Conservation (phyloP, 2,888 invertebrate genomes). For the Lissonota sp. region DNA sequence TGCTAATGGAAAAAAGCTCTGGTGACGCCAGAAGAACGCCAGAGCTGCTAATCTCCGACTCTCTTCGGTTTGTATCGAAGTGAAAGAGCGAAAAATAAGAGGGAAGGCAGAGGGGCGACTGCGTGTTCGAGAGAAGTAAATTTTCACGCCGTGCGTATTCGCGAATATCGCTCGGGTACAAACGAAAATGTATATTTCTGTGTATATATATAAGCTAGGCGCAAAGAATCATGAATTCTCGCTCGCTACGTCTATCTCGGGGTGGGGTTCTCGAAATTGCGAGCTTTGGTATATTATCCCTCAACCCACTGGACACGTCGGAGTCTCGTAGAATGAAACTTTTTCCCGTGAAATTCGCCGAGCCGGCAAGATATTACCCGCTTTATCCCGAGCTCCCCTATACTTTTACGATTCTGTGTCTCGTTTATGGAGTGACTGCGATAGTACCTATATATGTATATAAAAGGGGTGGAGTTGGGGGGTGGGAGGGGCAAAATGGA, state of each 20-base stretch:
- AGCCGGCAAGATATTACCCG: constrained; percentile 63
- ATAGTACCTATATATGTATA: constrained; percentile 38
- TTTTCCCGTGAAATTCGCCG: constrained; percentile 63
- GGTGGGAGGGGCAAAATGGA: too few species aligned
- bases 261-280: constrained; percentile 8
- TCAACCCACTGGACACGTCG: constrained; percentile 54
- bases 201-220: too few species aligned
- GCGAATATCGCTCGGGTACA: not conserved
- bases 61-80: too few species aligned
- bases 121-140: constrained; percentile 13
- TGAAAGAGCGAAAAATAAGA: too few species aligned
- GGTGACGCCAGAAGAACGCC: too few species aligned
- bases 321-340: constrained; percentile 61
- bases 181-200: not conserved
- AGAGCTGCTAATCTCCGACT: too few species aligned
- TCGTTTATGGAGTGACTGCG: constrained; percentile 70
- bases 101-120: too few species aligned
- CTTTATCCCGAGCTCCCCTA: constrained; percentile 45
- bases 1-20: too few species aligned
- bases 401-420: constrained; percentile 58
- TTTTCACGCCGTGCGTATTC: constrained; percentile 18
- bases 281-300: constrained; percentile 28
- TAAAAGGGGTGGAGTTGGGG: not conserved
- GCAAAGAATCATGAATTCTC: constrained; percentile 57
- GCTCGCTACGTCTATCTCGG: constrained; percentile 26